Evolutionary conservation across 1,140 invertebrate genomes (phyloP).

Genomic region (Conus betulinus): DNA sequence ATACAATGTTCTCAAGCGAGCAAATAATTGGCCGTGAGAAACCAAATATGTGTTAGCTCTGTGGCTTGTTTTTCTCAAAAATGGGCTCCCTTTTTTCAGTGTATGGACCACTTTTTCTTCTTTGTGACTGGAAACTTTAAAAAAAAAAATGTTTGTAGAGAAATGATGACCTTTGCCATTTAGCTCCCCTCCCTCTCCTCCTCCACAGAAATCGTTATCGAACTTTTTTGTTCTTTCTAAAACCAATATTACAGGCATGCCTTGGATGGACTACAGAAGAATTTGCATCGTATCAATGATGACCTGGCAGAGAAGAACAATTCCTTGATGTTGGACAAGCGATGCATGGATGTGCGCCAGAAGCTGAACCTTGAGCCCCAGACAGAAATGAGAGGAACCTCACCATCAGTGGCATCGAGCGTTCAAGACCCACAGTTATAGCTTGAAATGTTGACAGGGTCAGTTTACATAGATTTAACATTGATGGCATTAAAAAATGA

Average conservation of each 20-base stretch:
- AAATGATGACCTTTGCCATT: no score
- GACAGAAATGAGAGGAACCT: conserved; percentile 71
- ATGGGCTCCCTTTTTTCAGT: no score
- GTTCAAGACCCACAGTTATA: conserved; percentile 65
- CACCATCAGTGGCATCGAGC: conserved; percentile 71
- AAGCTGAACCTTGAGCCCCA: conserved; percentile 69
- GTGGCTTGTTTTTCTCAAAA: no score
- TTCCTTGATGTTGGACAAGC: conserved; percentile 74
- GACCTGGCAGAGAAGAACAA: conserved; percentile 74
- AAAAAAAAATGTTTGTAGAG: no score
- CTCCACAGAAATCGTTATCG: no score
- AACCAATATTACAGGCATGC: conserved; percentile 67
- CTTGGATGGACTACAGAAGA: conserved; percentile 74
- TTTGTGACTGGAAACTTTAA: no score
- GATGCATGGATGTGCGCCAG: conserved; percentile 71
- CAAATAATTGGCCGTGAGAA: no score
- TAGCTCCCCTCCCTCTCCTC: no score
- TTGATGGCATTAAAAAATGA: no score
- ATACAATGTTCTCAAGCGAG: no score
- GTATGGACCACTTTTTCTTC: no score
- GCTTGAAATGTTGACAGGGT: conserved; percentile 55
- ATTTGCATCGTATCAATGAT: conserved; percentile 75
- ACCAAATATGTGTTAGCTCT: no score
- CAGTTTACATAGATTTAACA: background rate
- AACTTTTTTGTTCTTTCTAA: conserved; percentile 48